These are phyloP conservation scores for Drosophila mulleri DNA, from an alignment of 2,888 invertebrate species.

Conservation along the genomic window DNA sequence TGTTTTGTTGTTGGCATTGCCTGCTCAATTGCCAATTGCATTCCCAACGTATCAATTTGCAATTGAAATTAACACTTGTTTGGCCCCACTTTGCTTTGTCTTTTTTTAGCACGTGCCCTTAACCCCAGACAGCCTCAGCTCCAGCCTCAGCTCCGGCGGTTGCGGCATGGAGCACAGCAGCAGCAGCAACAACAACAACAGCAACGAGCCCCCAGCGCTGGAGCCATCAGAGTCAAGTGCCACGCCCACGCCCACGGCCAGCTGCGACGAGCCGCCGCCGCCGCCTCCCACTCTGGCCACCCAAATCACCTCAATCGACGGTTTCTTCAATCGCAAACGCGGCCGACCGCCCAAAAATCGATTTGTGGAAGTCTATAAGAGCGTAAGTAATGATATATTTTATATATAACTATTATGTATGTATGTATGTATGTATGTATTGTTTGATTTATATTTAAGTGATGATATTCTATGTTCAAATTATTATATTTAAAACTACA, in stretches of 20 bases:
- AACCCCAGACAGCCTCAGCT: slow-evolving; percentile 18
- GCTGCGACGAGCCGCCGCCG: slow-evolving; percentile 30
- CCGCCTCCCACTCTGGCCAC: slow-evolving; percentile 50
- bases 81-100: background rate
- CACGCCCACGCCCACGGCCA: slow-evolving; percentile 12
- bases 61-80: slow-evolving; percentile 41
- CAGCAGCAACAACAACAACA: slow-evolving; percentile 9
- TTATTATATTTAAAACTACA: too few relatives aligned
- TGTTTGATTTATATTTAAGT: too few relatives aligned
- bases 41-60: slow-evolving; percentile 62
- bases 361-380: slow-evolving; percentile 96
- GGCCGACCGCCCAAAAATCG: slow-evolving; percentile 99
- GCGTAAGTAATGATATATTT: slow-evolving; percentile 86
- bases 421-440: too few relatives aligned
- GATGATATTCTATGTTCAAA: too few relatives aligned
- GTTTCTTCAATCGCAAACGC: slow-evolving; percentile 96
- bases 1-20: slow-evolving; percentile 24
- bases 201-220: slow-evolving; percentile 20
- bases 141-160: background rate
- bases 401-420: too few relatives aligned
- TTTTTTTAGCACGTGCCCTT: slow-evolving; percentile 47
- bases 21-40: slow-evolving; percentile 42
- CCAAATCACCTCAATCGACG: slow-evolving; percentile 91
- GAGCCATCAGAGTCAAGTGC: slow-evolving; percentile 33
- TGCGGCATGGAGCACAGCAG: slow-evolving; percentile 41